Conservation (phyloP, 2,113 vertebrate species). For the Myxocyprinus asiaticus region DNA sequence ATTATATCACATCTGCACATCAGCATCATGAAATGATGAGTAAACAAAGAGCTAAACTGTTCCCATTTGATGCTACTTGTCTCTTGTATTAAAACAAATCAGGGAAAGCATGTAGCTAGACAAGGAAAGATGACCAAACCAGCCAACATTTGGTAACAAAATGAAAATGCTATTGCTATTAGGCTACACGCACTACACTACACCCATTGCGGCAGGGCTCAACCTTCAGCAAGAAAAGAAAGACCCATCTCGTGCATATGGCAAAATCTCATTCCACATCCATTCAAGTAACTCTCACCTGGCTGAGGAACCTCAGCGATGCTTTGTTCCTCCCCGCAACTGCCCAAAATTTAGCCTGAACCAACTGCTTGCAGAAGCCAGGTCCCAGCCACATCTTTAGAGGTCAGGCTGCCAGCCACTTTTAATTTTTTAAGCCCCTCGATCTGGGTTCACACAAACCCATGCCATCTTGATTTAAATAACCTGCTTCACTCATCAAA, state of each 20-base stretch:
- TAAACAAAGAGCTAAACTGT: neutral
- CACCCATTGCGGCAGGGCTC: neutral
- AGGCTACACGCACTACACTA: neutral
- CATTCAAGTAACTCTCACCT: conserved; percentile 12
- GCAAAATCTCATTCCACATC: neutral
- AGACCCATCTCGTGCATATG: neutral
- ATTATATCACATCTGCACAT: too few relatives aligned
- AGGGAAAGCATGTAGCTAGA: neutral
- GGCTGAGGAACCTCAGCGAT: neutral
- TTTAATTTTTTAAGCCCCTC: conserved; percentile 54
- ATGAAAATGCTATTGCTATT: too few relatives aligned
- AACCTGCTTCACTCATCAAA: conserved; percentile 69
- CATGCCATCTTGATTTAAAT: conserved; percentile 61
- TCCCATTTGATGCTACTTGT: neutral
- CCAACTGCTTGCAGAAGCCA: conserved; percentile 62
- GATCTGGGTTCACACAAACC: conserved; percentile 44
- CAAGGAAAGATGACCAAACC: neutral
- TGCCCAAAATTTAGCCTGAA: conserved; percentile 54
- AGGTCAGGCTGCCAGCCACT: conserved; percentile 41
- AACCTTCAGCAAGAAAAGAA: neutral
- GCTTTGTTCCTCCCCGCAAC: conserved; percentile 36
- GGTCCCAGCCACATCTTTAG: conserved; percentile 66
- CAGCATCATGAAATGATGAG: neutral
- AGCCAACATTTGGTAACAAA: neutral
- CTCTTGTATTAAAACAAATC: neutral